Percentiles rank a stretch among this genome's conserved stretches.
phyloP scores from a whole-genome alignment of 2,888 invertebrate genomes.

The Zelleria hepariella region DNA sequence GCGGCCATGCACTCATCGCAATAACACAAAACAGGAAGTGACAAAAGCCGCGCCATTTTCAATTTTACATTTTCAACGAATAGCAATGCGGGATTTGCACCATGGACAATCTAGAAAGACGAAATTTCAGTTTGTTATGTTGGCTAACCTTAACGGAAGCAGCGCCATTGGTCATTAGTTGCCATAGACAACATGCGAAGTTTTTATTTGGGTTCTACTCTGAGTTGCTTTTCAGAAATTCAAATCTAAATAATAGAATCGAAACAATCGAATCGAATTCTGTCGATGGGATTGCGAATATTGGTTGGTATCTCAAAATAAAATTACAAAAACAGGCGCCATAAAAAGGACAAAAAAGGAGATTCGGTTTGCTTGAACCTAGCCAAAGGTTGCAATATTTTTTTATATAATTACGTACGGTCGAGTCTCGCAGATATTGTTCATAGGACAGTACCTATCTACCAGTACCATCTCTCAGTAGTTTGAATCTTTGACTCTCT shows the following conservation, averaged over 20 bases:
- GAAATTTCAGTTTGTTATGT: slow-evolving; percentile 19
- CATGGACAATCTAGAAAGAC: slow-evolving; percentile 26
- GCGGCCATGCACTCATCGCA: slow-evolving; percentile 59
- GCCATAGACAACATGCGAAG: background rate
- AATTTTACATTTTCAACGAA: slow-evolving; percentile 36
- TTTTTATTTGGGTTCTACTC: background rate
- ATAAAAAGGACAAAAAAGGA: no score
- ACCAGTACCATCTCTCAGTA: no score
- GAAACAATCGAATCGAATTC: no score
- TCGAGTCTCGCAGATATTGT: no score
- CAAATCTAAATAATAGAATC: background rate
- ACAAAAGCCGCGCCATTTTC: slow-evolving; percentile 64
- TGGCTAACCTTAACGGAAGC: slow-evolving; percentile 14
- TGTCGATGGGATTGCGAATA: no score
- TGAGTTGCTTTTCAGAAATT: background rate
- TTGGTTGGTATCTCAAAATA: no score
- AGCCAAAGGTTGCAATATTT: no score
- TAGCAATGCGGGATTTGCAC: slow-evolving; percentile 23
- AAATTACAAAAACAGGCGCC: no score
- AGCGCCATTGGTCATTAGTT: background rate
- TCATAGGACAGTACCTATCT: no score
- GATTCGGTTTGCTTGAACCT: no score
- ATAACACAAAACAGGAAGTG: slow-evolving; percentile 63
- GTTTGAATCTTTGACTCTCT: no score
- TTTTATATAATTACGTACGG: no score